Conservation (phyloP, 35 echinoderm and acorn worm genomes). For the Patiria miniata region DNA sequence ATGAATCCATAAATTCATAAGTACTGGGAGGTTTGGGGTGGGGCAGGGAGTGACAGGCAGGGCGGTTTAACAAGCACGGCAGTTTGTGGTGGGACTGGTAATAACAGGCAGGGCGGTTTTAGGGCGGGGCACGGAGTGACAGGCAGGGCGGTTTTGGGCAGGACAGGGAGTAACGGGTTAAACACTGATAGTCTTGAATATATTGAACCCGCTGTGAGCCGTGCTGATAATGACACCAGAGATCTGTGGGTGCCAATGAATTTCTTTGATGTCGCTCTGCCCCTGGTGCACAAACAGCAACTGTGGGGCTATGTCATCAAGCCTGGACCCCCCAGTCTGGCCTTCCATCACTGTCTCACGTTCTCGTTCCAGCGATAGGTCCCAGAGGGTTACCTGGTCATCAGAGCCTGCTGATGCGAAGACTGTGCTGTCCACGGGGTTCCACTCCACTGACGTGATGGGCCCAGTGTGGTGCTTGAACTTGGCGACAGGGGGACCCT, state of each 20-base stretch:
- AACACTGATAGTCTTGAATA: constrained; percentile 97
- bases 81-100: no score
- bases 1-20: no score
- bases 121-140: no score
- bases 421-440: constrained; percentile 83
- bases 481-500: constrained; percentile 78
- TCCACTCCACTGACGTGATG: constrained; percentile 91
- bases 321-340: neutral
- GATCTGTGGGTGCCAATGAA: constrained; percentile 97
- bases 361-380: constrained; percentile 84
- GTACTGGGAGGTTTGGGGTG: no score
- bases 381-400: constrained; percentile 93
- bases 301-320: constrained; percentile 79
- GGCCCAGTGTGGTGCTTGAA: constrained; percentile 97
- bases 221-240: constrained; percentile 88
- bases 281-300: constrained; percentile 97
- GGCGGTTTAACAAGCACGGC: no score
- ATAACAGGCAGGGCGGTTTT: no score
- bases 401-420: constrained; percentile 83
- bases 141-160: no score
- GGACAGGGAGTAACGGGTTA: neutral
- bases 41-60: no score
- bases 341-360: neutral
- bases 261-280: constrained; percentile 92
- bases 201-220: constrained; percentile 91